These are phyloP conservation scores for Antheraea mylitta DNA, from an alignment of 1,140 invertebrate species.

Conservation along the genomic window DNA sequence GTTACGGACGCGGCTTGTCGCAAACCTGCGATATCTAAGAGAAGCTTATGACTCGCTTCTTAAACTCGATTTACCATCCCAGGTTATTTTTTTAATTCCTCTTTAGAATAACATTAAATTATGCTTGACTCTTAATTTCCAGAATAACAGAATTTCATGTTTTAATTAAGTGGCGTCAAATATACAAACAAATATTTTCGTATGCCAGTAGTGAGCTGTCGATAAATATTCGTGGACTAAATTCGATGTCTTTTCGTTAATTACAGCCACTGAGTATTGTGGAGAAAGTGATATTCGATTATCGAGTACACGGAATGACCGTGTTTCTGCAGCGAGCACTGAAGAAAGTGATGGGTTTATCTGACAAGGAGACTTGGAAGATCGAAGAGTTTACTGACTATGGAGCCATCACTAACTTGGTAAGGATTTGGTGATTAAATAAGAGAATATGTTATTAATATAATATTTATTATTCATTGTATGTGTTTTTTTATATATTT, in stretches of 20 bases:
- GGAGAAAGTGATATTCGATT: slow-evolving; percentile 91
- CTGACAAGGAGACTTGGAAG: slow-evolving; percentile 92
- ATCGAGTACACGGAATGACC: slow-evolving; percentile 92
- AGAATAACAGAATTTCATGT: no score
- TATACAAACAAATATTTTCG: no score
- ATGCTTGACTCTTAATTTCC: no score
- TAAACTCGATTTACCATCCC: slow-evolving; percentile 63
- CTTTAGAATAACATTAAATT: no score
- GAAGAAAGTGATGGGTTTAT: slow-evolving; percentile 88
- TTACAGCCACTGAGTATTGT: slow-evolving; percentile 84
- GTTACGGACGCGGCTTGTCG: slow-evolving; percentile 42
- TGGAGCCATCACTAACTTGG: slow-evolving; percentile 90
- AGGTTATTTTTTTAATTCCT: slow-evolving; percentile 32
- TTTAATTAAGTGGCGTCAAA: no score
- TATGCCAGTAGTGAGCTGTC: no score
- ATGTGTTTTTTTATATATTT: no score
- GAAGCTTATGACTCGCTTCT: slow-evolving; percentile 64
- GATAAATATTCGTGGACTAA: background rate
- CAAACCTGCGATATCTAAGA: slow-evolving; percentile 52
- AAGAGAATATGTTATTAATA: no score
- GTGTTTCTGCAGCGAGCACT: slow-evolving; percentile 91
- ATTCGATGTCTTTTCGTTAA: background rate
- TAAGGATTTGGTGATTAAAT: slow-evolving; percentile 46
- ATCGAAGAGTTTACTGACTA: slow-evolving; percentile 88
- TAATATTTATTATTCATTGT: no score